Evolutionary conservation across 2,797 vertebrate species (phyloP).

Genomic region (Otolemur crassicaudatus): DNA sequence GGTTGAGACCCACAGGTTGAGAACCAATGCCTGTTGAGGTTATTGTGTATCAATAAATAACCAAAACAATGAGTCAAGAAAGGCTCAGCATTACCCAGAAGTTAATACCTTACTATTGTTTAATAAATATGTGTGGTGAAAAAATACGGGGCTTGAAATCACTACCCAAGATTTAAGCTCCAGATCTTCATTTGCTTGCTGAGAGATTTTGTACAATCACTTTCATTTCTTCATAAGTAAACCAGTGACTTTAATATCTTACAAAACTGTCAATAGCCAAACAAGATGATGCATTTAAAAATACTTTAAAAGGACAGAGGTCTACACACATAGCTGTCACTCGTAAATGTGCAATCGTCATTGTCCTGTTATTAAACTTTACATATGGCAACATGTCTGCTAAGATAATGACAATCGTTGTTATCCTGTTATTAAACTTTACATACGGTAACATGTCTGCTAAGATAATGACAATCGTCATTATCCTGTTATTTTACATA

Average conservation of each 20-base stretch:
- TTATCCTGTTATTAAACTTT: background rate
- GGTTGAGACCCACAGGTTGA: too few species aligned
- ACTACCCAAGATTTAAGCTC: background rate
- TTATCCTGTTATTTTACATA: background rate
- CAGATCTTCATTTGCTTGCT: background rate
- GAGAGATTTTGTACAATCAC: background rate
- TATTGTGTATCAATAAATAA: background rate
- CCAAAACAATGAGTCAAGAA: background rate
- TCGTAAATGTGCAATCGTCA: background rate
- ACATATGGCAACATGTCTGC: background rate
- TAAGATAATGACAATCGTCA: background rate
- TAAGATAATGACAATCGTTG: background rate
- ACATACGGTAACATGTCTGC: background rate
- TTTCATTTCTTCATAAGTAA: conserved; percentile 28
- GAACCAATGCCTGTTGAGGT: background rate
- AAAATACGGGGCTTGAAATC: background rate
- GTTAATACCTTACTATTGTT: background rate
- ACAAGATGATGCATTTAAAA: background rate
- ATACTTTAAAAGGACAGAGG: background rate
- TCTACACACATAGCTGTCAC: background rate
- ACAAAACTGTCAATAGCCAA: background rate
- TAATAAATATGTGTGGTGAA: background rate
- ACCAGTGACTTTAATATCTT: background rate
- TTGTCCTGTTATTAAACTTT: background rate
- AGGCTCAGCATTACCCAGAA: background rate